phyloP scores from a whole-genome alignment of 2,113 vertebrate species.

The Clinocottus analis region DNA sequence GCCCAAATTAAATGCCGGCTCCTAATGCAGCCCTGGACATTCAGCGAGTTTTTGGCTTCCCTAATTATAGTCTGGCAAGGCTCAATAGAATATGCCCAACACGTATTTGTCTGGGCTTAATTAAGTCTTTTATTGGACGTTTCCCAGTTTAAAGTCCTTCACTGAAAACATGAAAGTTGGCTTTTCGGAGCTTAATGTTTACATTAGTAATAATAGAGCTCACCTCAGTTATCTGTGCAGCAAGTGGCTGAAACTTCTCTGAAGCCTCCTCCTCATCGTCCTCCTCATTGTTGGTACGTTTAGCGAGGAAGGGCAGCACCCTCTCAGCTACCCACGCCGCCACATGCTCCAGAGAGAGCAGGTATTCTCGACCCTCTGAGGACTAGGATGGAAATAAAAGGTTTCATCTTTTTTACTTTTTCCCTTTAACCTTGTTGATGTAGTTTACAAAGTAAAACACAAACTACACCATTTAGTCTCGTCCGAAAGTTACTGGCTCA shows the following conservation, averaged over 20 bases:
- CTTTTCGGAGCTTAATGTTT: neutral
- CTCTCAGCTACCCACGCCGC: constrained; percentile 87
- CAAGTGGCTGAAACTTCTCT: constrained; percentile 70
- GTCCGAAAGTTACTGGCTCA: neutral
- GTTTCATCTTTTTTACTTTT: neutral
- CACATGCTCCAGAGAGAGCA: constrained; percentile 83
- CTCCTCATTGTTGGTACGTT: constrained; percentile 59
- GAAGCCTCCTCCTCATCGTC: constrained; percentile 68
- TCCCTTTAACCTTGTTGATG: neutral
- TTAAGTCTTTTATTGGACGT: neutral
- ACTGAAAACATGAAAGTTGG: neutral
- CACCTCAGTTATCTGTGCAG: constrained; percentile 88
- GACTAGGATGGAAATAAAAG: constrained; percentile 75
- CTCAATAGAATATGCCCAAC: neutral
- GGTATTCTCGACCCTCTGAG: constrained; percentile 84
- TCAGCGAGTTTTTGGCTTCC: neutral
- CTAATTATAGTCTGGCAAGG: neutral
- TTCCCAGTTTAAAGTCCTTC: neutral
- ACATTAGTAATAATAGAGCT: constrained; percentile 39
- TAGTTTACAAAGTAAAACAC: neutral
- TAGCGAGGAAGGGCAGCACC: constrained; percentile 82
- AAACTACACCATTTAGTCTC: neutral
- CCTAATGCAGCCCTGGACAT: neutral
- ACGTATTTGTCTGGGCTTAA: neutral
- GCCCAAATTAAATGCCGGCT: constrained; percentile 9